These are phyloP conservation scores for Pteruthius melanotis DNA, from an alignment of 2,113 vertebrate species.

Conservation along the genomic window DNA sequence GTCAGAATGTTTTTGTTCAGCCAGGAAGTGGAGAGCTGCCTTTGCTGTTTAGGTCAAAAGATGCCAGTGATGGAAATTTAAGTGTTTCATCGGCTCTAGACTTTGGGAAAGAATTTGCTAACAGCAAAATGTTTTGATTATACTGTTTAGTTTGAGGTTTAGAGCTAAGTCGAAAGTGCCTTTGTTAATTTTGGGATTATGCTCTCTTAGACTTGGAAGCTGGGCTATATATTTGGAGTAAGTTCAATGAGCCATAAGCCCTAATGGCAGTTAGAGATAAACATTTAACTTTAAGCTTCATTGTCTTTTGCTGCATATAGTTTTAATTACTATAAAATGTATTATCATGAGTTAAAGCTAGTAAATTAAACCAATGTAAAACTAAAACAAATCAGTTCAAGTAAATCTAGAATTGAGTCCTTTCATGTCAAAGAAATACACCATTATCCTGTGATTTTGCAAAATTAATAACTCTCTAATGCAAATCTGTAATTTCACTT, in stretches of 20 bases:
- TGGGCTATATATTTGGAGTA: not conserved
- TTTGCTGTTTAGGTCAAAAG: not conserved
- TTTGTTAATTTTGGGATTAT: constrained; percentile 32
- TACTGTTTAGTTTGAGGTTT: constrained; percentile 36
- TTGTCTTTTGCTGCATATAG: not conserved
- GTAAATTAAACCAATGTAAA: not conserved
- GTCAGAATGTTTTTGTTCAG: not conserved
- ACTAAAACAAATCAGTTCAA: not conserved
- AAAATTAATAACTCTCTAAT: not conserved
- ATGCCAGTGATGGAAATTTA: not conserved
- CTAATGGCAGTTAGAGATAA: not conserved
- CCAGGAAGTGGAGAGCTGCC: not conserved
- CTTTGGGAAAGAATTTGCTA: constrained; percentile 22
- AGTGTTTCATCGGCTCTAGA: not conserved
- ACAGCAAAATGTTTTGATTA: constrained; percentile 10
- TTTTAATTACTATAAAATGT: not conserved
- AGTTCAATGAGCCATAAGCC: not conserved
- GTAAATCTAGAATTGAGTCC: not conserved
- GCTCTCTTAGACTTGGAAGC: not conserved
- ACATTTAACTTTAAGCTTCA: not conserved
- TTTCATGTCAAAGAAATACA: not conserved
- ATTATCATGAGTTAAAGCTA: not conserved
- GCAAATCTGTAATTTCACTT: not conserved
- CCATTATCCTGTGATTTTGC: not conserved
- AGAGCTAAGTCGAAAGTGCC: not conserved